Evolutionary conservation across 2,888 invertebrate genomes (phyloP).

Genomic region (Cheilosia variabilis): DNA sequence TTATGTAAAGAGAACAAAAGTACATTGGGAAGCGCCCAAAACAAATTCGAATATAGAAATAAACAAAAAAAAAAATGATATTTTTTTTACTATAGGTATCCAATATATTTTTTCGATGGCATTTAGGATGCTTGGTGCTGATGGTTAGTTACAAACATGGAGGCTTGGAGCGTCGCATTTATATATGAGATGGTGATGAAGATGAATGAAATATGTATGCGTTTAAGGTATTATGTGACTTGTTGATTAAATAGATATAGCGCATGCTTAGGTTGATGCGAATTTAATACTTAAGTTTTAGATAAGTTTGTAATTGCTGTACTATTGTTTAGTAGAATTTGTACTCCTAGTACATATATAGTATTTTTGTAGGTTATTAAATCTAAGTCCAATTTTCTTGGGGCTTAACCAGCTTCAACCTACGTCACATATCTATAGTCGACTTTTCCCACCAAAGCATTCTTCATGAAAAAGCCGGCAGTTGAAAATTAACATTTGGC

Average conservation of each 20-base stretch:
- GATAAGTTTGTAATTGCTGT: no score
- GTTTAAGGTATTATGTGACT: neutral
- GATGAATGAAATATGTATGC: conserved; percentile 17
- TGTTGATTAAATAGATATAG: neutral
- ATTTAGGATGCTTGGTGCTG: conserved; percentile 30
- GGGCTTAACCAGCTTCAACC: no score
- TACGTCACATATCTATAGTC: no score
- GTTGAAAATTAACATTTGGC: no score
- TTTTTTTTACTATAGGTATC: conserved; percentile 54
- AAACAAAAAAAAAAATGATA: conserved; percentile 52
- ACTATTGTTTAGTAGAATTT: no score
- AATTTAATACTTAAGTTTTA: neutral
- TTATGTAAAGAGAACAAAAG: conserved; percentile 48
- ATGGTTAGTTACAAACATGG: conserved; percentile 64
- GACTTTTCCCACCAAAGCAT: no score
- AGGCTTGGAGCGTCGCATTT: conserved; percentile 12
- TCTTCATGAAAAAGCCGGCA: no score
- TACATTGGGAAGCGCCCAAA: conserved; percentile 47
- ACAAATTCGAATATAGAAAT: conserved; percentile 63
- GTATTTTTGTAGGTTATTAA: no score
- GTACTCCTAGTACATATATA: no score
- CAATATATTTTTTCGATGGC: conserved; percentile 53
- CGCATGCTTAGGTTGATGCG: conserved; percentile 23
- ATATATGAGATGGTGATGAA: conserved; percentile 23
- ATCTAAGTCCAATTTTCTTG: no score